Conservation (phyloP, 2,888 invertebrate species). For the Clepsis dumicolana region DNA sequence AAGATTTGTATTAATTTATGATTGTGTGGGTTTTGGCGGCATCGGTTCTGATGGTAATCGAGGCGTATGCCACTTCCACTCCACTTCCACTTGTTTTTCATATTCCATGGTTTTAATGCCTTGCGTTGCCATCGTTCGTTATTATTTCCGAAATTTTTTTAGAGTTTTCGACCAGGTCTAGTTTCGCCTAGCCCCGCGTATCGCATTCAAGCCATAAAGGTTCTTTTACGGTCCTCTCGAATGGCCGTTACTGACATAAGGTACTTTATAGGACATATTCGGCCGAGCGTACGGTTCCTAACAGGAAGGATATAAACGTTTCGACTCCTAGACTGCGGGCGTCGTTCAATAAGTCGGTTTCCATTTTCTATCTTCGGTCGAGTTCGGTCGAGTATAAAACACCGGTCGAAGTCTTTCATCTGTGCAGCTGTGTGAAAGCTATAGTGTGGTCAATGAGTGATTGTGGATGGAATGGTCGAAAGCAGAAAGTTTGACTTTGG, state of each 20-base stretch:
- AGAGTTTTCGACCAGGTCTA: background rate
- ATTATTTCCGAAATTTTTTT: background rate
- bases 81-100: too few species aligned
- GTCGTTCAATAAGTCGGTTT: background rate
- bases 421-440: background rate
- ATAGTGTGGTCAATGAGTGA: background rate
- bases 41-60: too few species aligned
- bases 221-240: background rate
- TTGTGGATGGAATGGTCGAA: too few species aligned
- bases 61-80: too few species aligned
- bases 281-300: slow-evolving; percentile 1
- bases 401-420: background rate
- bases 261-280: background rate
- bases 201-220: background rate
- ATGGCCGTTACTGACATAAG: background rate
- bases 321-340: background rate
- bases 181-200: background rate
- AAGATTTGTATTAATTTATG: too few species aligned
- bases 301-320: background rate
- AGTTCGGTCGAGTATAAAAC: background rate
- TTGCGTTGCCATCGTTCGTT: too few species aligned
- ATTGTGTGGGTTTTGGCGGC: too few species aligned
- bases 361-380: background rate
- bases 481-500: too few species aligned
- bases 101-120: too few species aligned